Percentiles rank a stretch among this genome's conserved stretches.
Conservation (phyloP, 2,797 vertebrate genomes). For the Mycteria americana region DNA sequence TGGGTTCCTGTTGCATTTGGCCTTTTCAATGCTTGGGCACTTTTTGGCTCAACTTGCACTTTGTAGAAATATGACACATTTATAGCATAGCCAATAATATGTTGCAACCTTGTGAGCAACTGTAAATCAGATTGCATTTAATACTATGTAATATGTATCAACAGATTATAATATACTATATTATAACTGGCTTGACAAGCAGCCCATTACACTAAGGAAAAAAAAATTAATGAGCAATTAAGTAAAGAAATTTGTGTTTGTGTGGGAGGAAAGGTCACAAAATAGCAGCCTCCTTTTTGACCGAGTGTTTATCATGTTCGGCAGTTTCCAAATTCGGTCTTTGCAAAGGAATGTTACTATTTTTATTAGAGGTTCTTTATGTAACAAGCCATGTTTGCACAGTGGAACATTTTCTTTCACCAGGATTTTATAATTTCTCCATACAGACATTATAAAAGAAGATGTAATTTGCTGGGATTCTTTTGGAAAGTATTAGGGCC, state of each 20-base stretch:
- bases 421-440: neutral
- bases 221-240: neutral
- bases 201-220: neutral
- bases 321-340: slow-evolving; percentile 7
- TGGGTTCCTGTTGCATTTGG: neutral
- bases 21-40: neutral
- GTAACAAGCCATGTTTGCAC: slow-evolving; percentile 9
- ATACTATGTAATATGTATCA: neutral
- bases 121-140: neutral
- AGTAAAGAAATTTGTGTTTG: neutral
- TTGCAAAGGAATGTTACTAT: slow-evolving; percentile 34
- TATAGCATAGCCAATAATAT: neutral
- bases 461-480: neutral
- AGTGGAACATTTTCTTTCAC: slow-evolving; percentile 12
- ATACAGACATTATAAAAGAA: neutral
- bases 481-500: neutral
- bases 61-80: neutral
- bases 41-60: neutral
- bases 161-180: neutral
- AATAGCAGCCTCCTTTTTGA: neutral
- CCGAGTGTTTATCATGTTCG: neutral
- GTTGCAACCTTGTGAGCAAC: neutral
- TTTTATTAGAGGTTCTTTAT: slow-evolving; percentile 32
- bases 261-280: neutral
- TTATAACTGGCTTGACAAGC: neutral